Conservation (phyloP, 2,888 invertebrate genomes). For the Aleiodes leptofemur region DNA sequence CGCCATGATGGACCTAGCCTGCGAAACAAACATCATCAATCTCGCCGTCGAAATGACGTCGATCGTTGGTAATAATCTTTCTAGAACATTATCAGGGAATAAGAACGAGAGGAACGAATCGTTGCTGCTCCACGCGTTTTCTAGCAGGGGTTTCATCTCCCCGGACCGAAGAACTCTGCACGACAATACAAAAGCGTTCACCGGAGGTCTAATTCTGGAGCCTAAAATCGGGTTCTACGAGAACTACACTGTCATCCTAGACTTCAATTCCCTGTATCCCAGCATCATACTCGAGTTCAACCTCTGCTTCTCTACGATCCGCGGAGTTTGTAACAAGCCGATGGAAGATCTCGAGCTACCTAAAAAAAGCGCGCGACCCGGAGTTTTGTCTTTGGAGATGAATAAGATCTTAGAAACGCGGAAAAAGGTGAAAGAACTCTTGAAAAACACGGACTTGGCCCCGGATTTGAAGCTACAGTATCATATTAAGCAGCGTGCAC, state of each 20-base stretch:
- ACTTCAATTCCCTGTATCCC: conserved; percentile 99
- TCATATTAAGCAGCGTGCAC: conserved; percentile 96
- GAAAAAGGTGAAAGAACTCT: conserved; percentile 91
- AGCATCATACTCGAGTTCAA: conserved; percentile 99
- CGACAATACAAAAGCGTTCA: conserved; percentile 80
- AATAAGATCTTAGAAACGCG: conserved; percentile 96
- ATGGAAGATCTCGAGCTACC: conserved; percentile 69
- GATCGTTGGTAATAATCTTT: conserved; percentile 96
- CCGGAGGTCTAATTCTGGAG: conserved; percentile 95
- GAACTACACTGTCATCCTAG: conserved; percentile 95
- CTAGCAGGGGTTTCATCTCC: conserved; percentile 92
- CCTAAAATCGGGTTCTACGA: conserved; percentile 99
- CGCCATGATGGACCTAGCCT: conserved; percentile 89
- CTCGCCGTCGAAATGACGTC: conserved; percentile 97
- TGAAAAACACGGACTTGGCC: conserved; percentile 87
- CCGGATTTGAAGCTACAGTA: conserved; percentile 91
- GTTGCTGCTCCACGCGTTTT: conserved; percentile 95
- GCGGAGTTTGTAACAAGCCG: conserved; percentile 69
- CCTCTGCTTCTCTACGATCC: conserved; percentile 96
- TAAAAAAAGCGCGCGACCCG: conserved; percentile 76
- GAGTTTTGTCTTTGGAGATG: conserved; percentile 96
- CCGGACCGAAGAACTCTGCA: conserved; percentile 85
- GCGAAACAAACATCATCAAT: conserved; percentile 94
- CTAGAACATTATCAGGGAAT: conserved; percentile 94
- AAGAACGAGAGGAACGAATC: conserved; percentile 98